Evolutionary conservation across 1,140 invertebrate genomes (phyloP).

Genomic region (Drosophila kepulauana): DNA sequence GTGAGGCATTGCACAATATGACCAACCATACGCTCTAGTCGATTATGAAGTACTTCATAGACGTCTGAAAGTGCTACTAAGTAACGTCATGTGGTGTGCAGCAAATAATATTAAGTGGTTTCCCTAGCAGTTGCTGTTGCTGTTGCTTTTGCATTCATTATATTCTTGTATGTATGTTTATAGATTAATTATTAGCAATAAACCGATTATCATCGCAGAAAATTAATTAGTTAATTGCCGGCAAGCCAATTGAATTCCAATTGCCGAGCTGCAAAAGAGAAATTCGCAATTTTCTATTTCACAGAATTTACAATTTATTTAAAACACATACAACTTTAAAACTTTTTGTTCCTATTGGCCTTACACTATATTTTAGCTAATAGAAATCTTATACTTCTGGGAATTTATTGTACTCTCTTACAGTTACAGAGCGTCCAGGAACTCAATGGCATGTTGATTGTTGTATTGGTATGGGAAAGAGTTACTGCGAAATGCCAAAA

Average conservation of each 20-base stretch:
- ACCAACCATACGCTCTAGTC: slow-evolving; percentile 64
- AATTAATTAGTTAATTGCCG: slow-evolving; percentile 20
- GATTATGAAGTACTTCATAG: slow-evolving; percentile 9
- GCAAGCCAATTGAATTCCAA: not conserved
- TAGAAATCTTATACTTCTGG: no score
- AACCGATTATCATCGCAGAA: slow-evolving; percentile 44
- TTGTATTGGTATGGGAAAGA: not conserved
- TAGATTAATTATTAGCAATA: slow-evolving; percentile 61
- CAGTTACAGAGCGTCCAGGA: no score
- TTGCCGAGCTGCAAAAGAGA: not conserved
- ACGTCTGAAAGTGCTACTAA: slow-evolving; percentile 43
- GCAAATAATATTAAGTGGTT: slow-evolving; percentile 51
- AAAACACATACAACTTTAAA: no score
- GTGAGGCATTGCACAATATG: slow-evolving; percentile 56
- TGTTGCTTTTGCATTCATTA: slow-evolving; percentile 54
- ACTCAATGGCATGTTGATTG: not conserved
- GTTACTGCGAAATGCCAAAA: slow-evolving; percentile 17
- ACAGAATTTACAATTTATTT: not conserved
- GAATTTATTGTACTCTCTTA: no score
- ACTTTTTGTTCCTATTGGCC: no score
- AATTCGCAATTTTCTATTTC: not conserved
- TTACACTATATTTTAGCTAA: no score
- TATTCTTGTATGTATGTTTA: slow-evolving; percentile 53
- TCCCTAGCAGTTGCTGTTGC: slow-evolving; percentile 55
- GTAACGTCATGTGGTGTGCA: slow-evolving; percentile 56